These are phyloP conservation scores for Pseudolycoriella hygida DNA, from an alignment of 2,888 invertebrate species.

Conservation along the genomic window DNA sequence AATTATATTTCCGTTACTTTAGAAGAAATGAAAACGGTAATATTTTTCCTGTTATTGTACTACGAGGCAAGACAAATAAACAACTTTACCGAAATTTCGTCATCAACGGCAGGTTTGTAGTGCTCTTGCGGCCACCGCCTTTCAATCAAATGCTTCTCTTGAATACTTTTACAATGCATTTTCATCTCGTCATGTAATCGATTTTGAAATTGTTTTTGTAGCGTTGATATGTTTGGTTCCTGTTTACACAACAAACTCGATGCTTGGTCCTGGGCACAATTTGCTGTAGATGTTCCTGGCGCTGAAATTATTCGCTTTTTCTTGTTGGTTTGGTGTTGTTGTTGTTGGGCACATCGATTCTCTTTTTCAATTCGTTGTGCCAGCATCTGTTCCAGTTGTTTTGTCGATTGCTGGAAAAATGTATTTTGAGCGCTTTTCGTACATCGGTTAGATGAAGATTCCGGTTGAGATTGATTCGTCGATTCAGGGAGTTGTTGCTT, in stretches of 20 bases:
- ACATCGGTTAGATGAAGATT: too few relatives aligned
- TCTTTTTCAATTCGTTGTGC: conserved; percentile 27
- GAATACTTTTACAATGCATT: conserved; percentile 31
- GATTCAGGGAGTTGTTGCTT: not conserved
- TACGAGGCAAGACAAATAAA: too few relatives aligned
- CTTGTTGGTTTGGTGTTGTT: not conserved
- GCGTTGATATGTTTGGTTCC: conserved; percentile 16
- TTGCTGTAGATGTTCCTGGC: not conserved
- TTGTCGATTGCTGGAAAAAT: conserved; percentile 29
- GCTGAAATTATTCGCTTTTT: not conserved
- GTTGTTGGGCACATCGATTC: conserved; percentile 8
- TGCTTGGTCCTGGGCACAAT: conserved; percentile 6
- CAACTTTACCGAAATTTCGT: not conserved
- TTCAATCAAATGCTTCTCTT: conserved; percentile 31
- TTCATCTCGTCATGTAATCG: conserved; percentile 31
- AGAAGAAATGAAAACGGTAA: too few relatives aligned
- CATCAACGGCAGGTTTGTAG: conserved; percentile 7
- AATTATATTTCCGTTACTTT: too few relatives aligned
- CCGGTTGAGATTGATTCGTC: not conserved
- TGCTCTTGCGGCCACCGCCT: conserved; percentile 24
- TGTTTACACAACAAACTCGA: conserved; percentile 7
- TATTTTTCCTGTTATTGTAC: too few relatives aligned
- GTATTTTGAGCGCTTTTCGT: conserved; percentile 13
- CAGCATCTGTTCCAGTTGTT: conserved; percentile 29
- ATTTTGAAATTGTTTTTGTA: conserved; percentile 25